A percentile compares a stretch with the other conserved stretches of the same genome.
phyloP scores from a whole-genome alignment of 2,113 vertebrate genomes.

The Sorex araneus region DNA sequence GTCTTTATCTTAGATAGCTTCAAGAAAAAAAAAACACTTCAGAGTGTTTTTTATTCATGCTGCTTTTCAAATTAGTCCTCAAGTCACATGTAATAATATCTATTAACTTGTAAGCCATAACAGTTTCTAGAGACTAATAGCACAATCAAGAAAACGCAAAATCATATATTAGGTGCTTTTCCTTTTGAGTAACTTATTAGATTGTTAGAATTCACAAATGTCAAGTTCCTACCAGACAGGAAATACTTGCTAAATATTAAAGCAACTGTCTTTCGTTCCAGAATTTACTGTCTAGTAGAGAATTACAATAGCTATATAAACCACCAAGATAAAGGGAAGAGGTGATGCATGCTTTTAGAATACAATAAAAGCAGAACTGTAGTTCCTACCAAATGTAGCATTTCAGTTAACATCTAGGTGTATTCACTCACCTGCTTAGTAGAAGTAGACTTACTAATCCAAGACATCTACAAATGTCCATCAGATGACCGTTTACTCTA shows the following conservation, averaged over 20 bases:
- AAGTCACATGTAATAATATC: background rate
- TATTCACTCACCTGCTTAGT: background rate
- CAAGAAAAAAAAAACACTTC: slow-evolving; percentile 49
- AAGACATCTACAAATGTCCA: slow-evolving; percentile 33
- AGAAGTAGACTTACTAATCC: background rate
- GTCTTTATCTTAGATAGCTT: slow-evolving; percentile 7
- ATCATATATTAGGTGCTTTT: background rate
- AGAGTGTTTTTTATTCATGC: background rate
- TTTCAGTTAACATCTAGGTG: background rate
- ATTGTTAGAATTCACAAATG: slow-evolving; percentile 47
- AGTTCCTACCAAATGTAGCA: background rate
- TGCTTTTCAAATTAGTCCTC: background rate
- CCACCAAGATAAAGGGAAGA: slow-evolving; percentile 35
- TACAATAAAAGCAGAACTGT: background rate
- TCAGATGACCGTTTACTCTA: background rate
- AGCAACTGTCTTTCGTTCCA: slow-evolving; percentile 43
- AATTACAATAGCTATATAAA: slow-evolving; percentile 53
- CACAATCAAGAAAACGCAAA: slow-evolving; percentile 49
- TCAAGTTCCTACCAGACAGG: slow-evolving; percentile 26
- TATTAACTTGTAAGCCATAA: slow-evolving; percentile 35
- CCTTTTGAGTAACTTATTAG: slow-evolving; percentile 17
- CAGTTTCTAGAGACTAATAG: slow-evolving; percentile 42
- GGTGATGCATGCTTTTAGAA: background rate
- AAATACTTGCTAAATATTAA: slow-evolving; percentile 54
- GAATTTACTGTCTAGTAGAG: slow-evolving; percentile 25